Conservation (phyloP, 2,113 vertebrate species). For the Centropus bengalensis region DNA sequence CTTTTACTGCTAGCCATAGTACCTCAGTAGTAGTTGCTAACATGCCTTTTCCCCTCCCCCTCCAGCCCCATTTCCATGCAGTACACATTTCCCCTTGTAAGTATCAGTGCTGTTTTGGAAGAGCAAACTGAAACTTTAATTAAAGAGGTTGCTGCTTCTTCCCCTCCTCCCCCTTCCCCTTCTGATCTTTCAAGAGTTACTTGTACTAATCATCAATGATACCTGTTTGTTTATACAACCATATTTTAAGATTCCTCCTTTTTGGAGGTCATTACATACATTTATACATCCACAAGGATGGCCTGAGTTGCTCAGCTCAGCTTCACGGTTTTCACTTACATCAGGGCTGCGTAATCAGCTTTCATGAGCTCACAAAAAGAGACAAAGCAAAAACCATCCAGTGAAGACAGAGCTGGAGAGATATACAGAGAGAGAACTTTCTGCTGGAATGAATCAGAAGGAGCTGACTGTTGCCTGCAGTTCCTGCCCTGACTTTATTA, state of each 20-base stretch:
- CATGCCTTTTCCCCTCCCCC: background rate
- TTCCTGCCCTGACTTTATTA: background rate
- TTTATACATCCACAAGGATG: constrained; percentile 44
- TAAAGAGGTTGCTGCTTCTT: background rate
- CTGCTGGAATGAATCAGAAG: constrained; percentile 23
- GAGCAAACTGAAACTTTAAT: background rate
- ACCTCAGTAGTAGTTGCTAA: background rate
- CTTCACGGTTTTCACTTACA: constrained; percentile 24
- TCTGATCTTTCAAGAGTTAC: background rate
- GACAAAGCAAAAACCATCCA: background rate
- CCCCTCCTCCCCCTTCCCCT: background rate
- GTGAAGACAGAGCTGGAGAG: background rate
- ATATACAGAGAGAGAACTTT: background rate
- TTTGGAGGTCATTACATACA: constrained; percentile 46
- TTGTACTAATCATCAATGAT: background rate
- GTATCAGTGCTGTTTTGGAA: background rate
- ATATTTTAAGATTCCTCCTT: constrained; percentile 16
- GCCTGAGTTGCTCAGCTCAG: constrained; percentile 42
- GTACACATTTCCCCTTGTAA: background rate
- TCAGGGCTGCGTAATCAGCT: background rate
- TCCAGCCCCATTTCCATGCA: background rate
- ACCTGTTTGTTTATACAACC: background rate
- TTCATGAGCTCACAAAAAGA: constrained; percentile 38
- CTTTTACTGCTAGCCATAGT: background rate
- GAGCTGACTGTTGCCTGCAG: background rate